phyloP scores from a whole-genome alignment of 1,140 invertebrate genomes.

The Bombus ignitus region DNA sequence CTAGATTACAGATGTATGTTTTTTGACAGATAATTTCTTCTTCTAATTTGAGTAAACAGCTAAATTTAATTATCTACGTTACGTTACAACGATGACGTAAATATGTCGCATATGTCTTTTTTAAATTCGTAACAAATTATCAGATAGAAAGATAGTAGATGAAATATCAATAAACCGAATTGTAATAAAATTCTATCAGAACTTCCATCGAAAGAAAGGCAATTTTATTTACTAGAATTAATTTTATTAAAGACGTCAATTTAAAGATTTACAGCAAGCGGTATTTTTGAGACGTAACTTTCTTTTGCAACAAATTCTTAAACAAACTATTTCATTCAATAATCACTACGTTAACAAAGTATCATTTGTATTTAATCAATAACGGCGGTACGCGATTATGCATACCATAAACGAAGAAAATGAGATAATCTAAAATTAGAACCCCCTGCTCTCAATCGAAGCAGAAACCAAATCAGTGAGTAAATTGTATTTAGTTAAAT shows the following conservation, averaged over 20 bases:
- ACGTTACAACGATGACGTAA: too few relatives aligned
- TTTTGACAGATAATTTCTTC: neutral
- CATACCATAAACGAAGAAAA: neutral
- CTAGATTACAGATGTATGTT: neutral
- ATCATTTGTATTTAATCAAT: neutral
- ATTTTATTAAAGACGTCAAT: too few relatives aligned
- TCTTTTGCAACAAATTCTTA: neutral
- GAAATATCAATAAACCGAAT: too few relatives aligned
- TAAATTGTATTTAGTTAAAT: too few relatives aligned
- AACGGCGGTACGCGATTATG: neutral
- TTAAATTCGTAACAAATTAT: neutral
- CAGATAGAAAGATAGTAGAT: too few relatives aligned
- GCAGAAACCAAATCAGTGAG: neutral
- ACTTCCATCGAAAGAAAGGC: too few relatives aligned
- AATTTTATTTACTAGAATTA: too few relatives aligned
- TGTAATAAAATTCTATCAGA: too few relatives aligned
- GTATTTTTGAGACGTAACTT: neutral
- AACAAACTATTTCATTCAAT: neutral
- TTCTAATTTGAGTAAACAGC: neutral
- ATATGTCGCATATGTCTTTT: neutral
- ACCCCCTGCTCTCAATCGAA: neutral
- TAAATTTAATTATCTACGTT: too few relatives aligned
- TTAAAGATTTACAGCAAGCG: too few relatives aligned
- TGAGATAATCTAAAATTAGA: neutral
- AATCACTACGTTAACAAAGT: neutral